A percentile compares a stretch with the other conserved stretches of the same genome.
phyloP scores from a whole-genome alignment of 1,140 invertebrate genomes.

The Marisa cornuarietis region DNA sequence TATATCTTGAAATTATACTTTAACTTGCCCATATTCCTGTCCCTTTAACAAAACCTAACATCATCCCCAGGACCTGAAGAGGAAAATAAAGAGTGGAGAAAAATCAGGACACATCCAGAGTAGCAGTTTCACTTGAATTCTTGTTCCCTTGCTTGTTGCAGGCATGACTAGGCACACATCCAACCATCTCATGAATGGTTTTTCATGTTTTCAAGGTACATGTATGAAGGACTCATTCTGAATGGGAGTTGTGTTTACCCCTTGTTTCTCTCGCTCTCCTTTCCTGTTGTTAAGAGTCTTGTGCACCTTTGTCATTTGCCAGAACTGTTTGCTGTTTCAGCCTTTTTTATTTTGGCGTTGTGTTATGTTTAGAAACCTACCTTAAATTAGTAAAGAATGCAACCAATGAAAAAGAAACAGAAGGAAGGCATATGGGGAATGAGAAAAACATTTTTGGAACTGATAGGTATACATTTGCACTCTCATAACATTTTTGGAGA shows the following conservation, averaged over 20 bases:
- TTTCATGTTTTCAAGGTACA: constrained; percentile 9
- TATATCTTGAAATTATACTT: no score
- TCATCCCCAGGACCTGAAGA: no score
- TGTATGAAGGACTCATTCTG: neutral
- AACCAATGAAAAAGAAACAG: no score
- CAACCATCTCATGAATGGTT: constrained; percentile 13
- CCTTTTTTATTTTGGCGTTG: constrained; percentile 18
- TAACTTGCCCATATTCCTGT: no score
- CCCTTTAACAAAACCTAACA: no score
- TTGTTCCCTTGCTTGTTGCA: constrained; percentile 8
- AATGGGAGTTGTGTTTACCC: neutral
- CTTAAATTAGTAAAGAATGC: neutral
- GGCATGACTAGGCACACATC: constrained; percentile 8
- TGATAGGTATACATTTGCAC: no score
- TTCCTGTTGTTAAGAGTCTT: constrained; percentile 1
- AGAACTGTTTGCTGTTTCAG: constrained; percentile 12
- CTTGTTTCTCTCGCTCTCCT: neutral
- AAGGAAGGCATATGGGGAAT: no score
- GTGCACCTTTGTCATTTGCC: constrained; percentile 4
- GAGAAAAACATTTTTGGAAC: no score
- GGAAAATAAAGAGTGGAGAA: no score
- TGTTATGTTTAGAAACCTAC: neutral
- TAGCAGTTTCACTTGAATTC: neutral
- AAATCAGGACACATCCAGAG: no score
- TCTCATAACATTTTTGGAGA: no score